These are phyloP conservation scores for Coelopa frigida DNA, from an alignment of 1,140 invertebrate genomes.

Conservation along the genomic window DNA sequence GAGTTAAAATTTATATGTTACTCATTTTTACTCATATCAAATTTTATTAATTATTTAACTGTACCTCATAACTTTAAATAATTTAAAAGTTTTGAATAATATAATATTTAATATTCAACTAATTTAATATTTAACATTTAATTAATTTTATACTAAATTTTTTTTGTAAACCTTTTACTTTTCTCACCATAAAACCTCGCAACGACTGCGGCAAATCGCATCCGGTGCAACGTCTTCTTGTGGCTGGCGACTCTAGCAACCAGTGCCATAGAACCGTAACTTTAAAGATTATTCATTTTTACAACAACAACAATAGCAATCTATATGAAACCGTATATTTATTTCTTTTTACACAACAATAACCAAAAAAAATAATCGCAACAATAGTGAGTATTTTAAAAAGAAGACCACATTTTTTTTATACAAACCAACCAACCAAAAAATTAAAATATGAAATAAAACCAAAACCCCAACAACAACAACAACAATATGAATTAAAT, in stretches of 20 bases:
- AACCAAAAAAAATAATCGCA: conserved; percentile 9
- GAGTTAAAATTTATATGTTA: too few relatives aligned
- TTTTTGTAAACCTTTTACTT: background rate
- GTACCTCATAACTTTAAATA: too few relatives aligned
- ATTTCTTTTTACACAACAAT: conserved; percentile 8
- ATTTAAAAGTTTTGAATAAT: background rate
- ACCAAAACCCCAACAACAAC: background rate
- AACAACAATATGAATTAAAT: conserved; percentile 6
- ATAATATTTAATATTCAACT: background rate
- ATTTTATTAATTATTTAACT: too few relatives aligned
- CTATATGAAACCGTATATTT: conserved; percentile 4
- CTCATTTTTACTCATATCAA: too few relatives aligned
- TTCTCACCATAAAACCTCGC: conserved; percentile 1
- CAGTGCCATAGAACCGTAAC: conserved; percentile 14
- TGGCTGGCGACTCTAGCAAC: conserved; percentile 4
- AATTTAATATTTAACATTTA: background rate
- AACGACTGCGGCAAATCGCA: conserved; percentile 1
- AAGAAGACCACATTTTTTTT: conserved; percentile 7
- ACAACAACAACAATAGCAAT: conserved; percentile 5
- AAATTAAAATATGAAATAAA: background rate
- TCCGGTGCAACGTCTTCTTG: background rate
- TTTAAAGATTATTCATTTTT: conserved; percentile 13
- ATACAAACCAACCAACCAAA: background rate
- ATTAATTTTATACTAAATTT: background rate
- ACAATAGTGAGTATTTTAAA: conserved; percentile 10